Conservation (phyloP, 1,140 invertebrate species). For the Diploscapter pachys region DNA sequence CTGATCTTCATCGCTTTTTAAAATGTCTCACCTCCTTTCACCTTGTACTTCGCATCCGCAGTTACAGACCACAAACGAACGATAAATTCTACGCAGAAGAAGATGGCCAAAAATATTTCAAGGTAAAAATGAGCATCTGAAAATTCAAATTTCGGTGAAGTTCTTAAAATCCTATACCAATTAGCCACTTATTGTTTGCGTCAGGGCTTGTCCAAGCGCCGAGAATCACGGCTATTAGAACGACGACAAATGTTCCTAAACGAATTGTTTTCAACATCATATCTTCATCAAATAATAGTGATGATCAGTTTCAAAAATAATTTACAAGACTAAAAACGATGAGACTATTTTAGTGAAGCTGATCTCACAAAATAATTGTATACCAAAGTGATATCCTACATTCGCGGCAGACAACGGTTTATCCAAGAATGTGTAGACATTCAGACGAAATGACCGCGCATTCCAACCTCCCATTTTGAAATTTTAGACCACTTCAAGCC, state of each 20-base stretch:
- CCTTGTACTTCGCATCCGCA: constrained; percentile 39
- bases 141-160: background rate
- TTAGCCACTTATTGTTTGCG: background rate
- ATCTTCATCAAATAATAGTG: too few relatives aligned
- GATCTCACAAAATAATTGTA: too few relatives aligned
- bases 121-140: constrained; percentile 23
- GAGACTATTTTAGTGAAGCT: too few relatives aligned
- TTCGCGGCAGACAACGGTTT: too few relatives aligned
- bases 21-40: constrained; percentile 24
- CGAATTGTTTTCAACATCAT: too few relatives aligned
- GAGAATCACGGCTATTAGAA: constrained; percentile 8
- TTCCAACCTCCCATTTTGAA: too few relatives aligned
- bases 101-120: constrained; percentile 38
- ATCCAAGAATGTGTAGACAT: too few relatives aligned
- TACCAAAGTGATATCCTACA: too few relatives aligned
- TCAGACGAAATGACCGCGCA: too few relatives aligned
- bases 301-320: too few relatives aligned
- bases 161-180: background rate
- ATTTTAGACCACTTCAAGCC: too few relatives aligned
- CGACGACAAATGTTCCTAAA: background rate
- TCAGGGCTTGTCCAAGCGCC: constrained; percentile 1
- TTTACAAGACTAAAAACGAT: too few relatives aligned
- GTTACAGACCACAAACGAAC: constrained; percentile 40
- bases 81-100: constrained; percentile 40
- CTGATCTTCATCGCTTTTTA: background rate